Percentiles rank a stretch among this genome's conserved stretches.
Conservation (phyloP, 2,888 invertebrate genomes). For the Caenorhabditis afra region DNA sequence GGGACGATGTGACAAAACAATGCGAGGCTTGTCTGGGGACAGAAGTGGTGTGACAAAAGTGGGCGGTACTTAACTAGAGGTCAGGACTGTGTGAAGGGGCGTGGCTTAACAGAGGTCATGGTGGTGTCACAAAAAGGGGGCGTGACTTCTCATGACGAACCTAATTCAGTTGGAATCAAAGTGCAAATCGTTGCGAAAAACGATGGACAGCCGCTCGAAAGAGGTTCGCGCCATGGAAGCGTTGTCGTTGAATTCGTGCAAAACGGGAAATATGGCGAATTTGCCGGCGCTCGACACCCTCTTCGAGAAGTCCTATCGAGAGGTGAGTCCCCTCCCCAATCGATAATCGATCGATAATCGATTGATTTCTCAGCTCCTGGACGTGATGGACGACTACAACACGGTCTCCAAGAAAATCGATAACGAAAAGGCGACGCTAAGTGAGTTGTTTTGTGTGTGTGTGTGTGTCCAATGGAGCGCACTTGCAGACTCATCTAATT, state of each 20-base stretch:
- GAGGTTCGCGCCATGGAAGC: conserved; percentile 58
- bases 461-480: background rate
- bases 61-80: too few species aligned
- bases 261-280: conserved; percentile 47
- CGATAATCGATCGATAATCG: too few species aligned
- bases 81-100: too few species aligned
- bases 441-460: conserved; percentile 24
- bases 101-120: too few species aligned
- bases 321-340: conserved; percentile 38
- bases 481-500: too few species aligned
- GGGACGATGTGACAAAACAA: too few species aligned
- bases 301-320: conserved; percentile 53
- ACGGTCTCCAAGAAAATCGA: conserved; percentile 11
- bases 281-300: conserved; percentile 48
- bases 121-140: too few species aligned
- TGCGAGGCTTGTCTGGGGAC: too few species aligned
- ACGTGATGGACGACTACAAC: conserved; percentile 39
- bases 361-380: conserved; percentile 37
- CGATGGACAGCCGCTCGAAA: conserved; percentile 47
- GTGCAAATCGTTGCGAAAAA: conserved; percentile 9
- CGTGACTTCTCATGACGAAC: too few species aligned
- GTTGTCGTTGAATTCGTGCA: conserved; percentile 39
- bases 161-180: conserved; percentile 27
- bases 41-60: too few species aligned
- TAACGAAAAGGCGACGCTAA: conserved; percentile 12